Conservation (phyloP, 1,140 invertebrate genomes). For the Battus philenor region DNA sequence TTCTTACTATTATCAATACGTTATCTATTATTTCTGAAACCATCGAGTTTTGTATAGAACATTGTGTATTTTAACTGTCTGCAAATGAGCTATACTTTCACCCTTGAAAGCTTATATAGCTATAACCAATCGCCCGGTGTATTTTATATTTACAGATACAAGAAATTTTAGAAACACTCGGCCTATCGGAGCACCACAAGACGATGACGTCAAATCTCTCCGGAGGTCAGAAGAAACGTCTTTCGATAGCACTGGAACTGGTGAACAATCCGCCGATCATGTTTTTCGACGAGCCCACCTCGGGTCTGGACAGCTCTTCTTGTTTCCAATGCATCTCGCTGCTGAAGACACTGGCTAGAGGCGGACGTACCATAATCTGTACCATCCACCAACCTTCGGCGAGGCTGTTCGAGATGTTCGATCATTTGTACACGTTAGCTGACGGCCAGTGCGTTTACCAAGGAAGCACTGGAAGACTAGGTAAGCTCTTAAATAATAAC, state of each 20-base stretch:
- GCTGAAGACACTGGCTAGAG: slow-evolving; percentile 90
- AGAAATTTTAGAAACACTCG: slow-evolving; percentile 93
- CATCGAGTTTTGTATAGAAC: no score
- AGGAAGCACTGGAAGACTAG: slow-evolving; percentile 87
- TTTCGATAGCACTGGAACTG: slow-evolving; percentile 96
- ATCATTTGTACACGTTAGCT: slow-evolving; percentile 94
- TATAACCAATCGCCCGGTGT: slow-evolving; percentile 13
- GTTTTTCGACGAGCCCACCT: slow-evolving; percentile 99
- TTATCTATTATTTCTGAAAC: no score
- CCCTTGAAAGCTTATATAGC: no score
- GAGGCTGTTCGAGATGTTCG: slow-evolving; percentile 97
- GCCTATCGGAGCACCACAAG: slow-evolving; percentile 88
- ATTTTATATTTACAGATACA: slow-evolving; percentile 82
- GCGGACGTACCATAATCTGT: slow-evolving; percentile 96
- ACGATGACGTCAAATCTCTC: slow-evolving; percentile 94
- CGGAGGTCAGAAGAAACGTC: slow-evolving; percentile 96
- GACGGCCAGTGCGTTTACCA: slow-evolving; percentile 97
- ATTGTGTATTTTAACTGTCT: no score
- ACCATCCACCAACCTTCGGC: slow-evolving; percentile 99
- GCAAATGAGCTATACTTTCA: no score
- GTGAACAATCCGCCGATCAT: slow-evolving; percentile 97
- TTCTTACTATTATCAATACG: no score
- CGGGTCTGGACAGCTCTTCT: slow-evolving; percentile 95
- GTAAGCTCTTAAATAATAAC: no score
- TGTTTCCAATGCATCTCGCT: slow-evolving; percentile 95